Evolutionary conservation across 2,797 vertebrate species (phyloP), one percentile per base, ranked within the genome.

Genomic region (Aulostomus chinensis): DNA sequence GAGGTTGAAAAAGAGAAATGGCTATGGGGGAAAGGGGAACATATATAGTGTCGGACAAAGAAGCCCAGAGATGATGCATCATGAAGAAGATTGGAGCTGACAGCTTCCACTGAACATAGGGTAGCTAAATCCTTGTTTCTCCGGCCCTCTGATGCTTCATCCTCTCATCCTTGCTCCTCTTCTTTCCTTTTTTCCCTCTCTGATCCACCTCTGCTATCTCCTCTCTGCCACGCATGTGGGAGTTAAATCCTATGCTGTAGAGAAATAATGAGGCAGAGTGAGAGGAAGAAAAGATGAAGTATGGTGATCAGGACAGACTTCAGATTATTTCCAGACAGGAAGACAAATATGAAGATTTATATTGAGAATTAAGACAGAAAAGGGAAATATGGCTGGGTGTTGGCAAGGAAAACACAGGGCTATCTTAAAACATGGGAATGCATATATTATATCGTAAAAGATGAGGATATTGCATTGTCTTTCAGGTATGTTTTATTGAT

Each of bases 321-420:
- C 31, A 50, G n/a, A 68, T 77, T 57, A 69, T 72, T 74, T 67
- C 64, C 63, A 66, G 78, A 76, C 58, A 60, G 40, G 62, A 51
- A 62, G 66, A 70, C 66, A 17, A 14, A 61, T 64, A 84, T 80
- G 65, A 65, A 77, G 80, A 76, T 70, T 72, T 64, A 78, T 80
- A 48, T 18, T 8, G 46, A 29, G 50, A 60, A 60, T 57, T 36
- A 25, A 57, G 64, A 41, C 24, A 8, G 38, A 65, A 47, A 52
- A 51, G 32, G 37, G 25, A 52, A 29, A 52, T 42, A 57, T 7
- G 8, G 29, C 38, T n/a, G n/a, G n/a, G n/a, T n/a, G n/a, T n/a
- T n/a, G n/a, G n/a, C n/a, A n/a, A n/a, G n/a, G n/a, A n/a, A n/a
- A n/a, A n/a, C n/a, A n/a, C n/a, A n/a, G n/a, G n/a, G n/a, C n/a